Evolutionary conservation across 2,113 vertebrate genomes (phyloP).

Genomic region (Pseudolaguvia tuberculata): DNA sequence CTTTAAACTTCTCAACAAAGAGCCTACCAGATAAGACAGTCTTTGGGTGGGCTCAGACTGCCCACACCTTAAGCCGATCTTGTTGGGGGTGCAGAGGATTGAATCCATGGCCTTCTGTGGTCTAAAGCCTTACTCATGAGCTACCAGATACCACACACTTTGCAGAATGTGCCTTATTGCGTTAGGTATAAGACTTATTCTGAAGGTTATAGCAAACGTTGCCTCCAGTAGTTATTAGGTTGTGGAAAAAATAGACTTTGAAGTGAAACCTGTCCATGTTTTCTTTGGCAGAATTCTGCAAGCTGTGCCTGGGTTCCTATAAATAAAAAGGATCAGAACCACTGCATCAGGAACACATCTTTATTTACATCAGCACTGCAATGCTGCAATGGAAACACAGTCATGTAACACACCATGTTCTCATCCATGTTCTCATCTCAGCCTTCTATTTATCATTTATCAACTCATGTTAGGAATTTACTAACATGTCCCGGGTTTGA

Average conservation of each 20-base stretch:
- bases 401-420: not conserved
- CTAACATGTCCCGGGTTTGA: no score
- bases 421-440: no score
- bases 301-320: not conserved
- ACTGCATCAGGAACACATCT: not conserved
- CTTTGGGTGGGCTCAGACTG: no score
- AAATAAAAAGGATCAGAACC: not conserved
- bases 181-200: not conserved
- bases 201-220: not conserved
- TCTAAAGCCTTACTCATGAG: no score
- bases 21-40: no score
- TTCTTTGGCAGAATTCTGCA: not conserved
- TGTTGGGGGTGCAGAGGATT: no score
- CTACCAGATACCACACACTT: no score
- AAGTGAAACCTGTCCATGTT: not conserved
- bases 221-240: not conserved
- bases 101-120: no score
- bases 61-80: no score
- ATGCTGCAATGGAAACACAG: not conserved
- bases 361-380: not conserved
- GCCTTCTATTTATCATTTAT: no score
- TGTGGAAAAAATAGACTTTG: not conserved
- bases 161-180: not conserved
- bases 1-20: no score
- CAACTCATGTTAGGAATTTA: no score